Evolutionary conservation across 2,797 vertebrate species (phyloP), one percentile per base, ranked within the genome.

Genomic region (Poecilia wingei): DNA sequence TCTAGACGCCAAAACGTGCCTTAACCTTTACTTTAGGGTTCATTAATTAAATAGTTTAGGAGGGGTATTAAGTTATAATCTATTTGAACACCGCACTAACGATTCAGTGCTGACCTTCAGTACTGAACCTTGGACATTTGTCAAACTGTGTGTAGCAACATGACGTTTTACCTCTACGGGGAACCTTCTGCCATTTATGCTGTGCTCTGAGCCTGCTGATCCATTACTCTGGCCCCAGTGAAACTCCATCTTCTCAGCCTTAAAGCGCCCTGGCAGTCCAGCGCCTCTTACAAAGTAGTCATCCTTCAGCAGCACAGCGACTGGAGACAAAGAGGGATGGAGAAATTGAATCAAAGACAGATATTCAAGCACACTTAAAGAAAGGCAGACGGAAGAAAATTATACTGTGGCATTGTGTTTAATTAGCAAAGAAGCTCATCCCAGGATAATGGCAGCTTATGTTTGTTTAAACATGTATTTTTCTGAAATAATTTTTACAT

Each of bases 211-310:
- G 87, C 98, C 98, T 0, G 96, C 96, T 0, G 98, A 98, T 86
- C 96, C 97, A 47, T 98, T 98, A 94, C 94, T 98, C 83, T 98
- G 97, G 81, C 98, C 98, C 98, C 98, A 99, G 93, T 99, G 98
- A 94, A 99, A 99, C 91, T 99, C 98, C 89, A 99, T 96, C 95
- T 98, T 99, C 94, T 99, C 98, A 1, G 97, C 98, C 92, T 98
- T 99, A 95, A 99, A 99, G 93, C 98, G 96, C 71, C 98, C 98
- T 0, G 98, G 98, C 76, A 99, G 94, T 43, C 96, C 98, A 0
- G 97, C 98, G 12, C 98, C 98, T 14, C 97, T 96, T 90, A 99
- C 95, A 92, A 98, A 99, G 93, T 98, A 99, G 94, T 99, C 97
- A 51, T 99, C 97, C 94, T 98, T 99, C 92, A 99, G 95, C 75